Percentiles rank a stretch among this genome's conserved stretches.
Conservation (phyloP, 1,140 invertebrate genomes). For the Drosophila funebris region DNA sequence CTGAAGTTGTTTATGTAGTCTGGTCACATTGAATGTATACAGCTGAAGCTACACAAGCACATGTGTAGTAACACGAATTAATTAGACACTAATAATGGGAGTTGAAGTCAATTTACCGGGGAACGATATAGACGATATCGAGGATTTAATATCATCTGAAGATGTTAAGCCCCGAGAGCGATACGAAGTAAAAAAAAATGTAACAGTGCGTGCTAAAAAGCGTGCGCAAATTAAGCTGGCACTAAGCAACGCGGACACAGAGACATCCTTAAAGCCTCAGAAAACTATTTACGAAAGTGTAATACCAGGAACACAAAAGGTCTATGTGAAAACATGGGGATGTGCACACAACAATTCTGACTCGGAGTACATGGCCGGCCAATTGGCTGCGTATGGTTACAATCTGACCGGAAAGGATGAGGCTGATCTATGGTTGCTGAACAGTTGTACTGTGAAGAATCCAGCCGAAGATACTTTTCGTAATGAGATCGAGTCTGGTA, state of each 20-base stretch:
- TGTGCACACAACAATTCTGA: slow-evolving; percentile 98
- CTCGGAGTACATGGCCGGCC: slow-evolving; percentile 98
- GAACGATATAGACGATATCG: slow-evolving; percentile 87
- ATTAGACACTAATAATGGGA: slow-evolving; percentile 27
- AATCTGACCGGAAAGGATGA: slow-evolving; percentile 91
- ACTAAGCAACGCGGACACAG: slow-evolving; percentile 25
- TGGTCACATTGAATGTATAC: slow-evolving; percentile 45
- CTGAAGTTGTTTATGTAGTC: slow-evolving; percentile 7
- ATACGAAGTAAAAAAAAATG: slow-evolving; percentile 88
- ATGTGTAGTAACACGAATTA: slow-evolving; percentile 31
- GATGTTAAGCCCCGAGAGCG: slow-evolving; percentile 90
- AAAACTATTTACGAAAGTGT: slow-evolving; percentile 85
- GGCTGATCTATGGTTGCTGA: slow-evolving; percentile 97
- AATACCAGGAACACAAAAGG: slow-evolving; percentile 94
- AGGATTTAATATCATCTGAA: slow-evolving; percentile 91
- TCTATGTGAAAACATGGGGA: slow-evolving; percentile 98
- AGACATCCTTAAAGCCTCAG: slow-evolving; percentile 43
- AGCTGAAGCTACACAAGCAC: slow-evolving; percentile 54
- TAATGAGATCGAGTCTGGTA: slow-evolving; percentile 94
- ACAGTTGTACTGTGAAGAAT: slow-evolving; percentile 99
- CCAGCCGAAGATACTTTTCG: slow-evolving; percentile 98
- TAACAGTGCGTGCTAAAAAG: slow-evolving; percentile 87
- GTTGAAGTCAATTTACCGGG: slow-evolving; percentile 54
- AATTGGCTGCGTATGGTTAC: slow-evolving; percentile 94
- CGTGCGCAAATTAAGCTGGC: slow-evolving; percentile 55